Evolutionary conservation across 1,140 invertebrate species (phyloP).

Genomic region (Mercenaria mercenaria): DNA sequence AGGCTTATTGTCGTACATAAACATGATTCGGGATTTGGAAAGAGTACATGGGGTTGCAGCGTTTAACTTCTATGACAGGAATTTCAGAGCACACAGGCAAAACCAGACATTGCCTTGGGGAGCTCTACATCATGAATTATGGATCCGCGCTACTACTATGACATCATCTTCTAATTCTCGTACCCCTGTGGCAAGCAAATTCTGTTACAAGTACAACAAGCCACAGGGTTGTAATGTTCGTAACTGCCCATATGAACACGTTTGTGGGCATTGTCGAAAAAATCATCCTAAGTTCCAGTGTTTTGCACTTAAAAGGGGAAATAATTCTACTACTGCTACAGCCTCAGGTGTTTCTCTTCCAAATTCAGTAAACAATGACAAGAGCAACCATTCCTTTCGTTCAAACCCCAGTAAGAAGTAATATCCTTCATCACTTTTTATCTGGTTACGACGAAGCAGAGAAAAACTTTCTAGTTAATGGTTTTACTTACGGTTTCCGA

Average conservation of each 20-base stretch:
- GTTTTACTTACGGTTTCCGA: not conserved
- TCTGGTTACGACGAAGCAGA: not conserved
- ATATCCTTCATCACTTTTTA: not conserved
- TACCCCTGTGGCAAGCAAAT: not conserved
- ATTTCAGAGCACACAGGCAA: not conserved
- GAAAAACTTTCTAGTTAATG: not conserved
- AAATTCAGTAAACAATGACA: too few relatives aligned
- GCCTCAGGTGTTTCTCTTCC: not conserved
- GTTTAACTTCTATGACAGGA: not conserved
- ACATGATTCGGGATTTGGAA: not conserved
- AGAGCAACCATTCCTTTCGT: not conserved
- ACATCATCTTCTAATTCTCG: not conserved
- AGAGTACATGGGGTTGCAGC: not conserved
- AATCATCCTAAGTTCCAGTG: not conserved
- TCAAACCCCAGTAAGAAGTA: not conserved
- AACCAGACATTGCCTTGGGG: not conserved
- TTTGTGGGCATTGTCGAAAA: not conserved
- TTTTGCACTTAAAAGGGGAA: not conserved
- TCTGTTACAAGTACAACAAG: not conserved
- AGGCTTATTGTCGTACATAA: not conserved
- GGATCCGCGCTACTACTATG: not conserved
- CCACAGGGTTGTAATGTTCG: not conserved
- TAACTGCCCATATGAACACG: not conserved
- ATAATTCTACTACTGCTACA: not conserved
- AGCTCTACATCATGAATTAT: not conserved